Evolutionary conservation across 2,888 invertebrate genomes (phyloP), one percentile per base, ranked within the genome.

Genomic region (Epinotia bilunana): DNA sequence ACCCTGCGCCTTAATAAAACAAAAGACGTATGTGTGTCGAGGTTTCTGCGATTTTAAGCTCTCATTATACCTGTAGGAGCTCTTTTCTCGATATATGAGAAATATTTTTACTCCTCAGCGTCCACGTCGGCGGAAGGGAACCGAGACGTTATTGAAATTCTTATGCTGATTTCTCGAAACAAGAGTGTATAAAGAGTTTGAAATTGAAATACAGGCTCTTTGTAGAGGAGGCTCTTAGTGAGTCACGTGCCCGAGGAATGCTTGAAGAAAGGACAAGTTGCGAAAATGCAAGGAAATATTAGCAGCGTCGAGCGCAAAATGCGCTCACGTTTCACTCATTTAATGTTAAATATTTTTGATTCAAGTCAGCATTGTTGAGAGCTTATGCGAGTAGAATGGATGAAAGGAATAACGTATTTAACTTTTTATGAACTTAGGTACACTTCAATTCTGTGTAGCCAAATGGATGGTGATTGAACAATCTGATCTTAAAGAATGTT

Each of bases 111-210:
- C 71, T 61, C 57, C 55, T 71, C 49, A 57, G 33, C 58, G 67
- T 72, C 63, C 55, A 55, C 61, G 65, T 67, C 67, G 61, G 55
- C 61, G 67, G 53, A 72, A 61, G 53, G 61, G 46, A 60, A 72
- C 55, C 67, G 65, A 75, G 72, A 72, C 65, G 53, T 72, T 75
- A 75, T 75, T 75, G 75, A 75, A 74, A 75, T 75, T 72, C 75
- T 67, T 67, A 75, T 75, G 75, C 67, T 72, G 62, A 75, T 72
- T 64, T 72, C 57, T 75, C 61, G 67, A 75, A 71, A 75, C 60
- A 71, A 61, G 62, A 72, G 55, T 61, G 28, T 62, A 67, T 62
- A 57, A 65, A 65, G 65, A 53, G 46, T 60, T 72, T 72, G 62
- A 75, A 72, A 72, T 62, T 28, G 58, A 60, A 75, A 72, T 67